Conservation (phyloP, 1,140 invertebrate genomes). For the Saxidomus purpurata region DNA sequence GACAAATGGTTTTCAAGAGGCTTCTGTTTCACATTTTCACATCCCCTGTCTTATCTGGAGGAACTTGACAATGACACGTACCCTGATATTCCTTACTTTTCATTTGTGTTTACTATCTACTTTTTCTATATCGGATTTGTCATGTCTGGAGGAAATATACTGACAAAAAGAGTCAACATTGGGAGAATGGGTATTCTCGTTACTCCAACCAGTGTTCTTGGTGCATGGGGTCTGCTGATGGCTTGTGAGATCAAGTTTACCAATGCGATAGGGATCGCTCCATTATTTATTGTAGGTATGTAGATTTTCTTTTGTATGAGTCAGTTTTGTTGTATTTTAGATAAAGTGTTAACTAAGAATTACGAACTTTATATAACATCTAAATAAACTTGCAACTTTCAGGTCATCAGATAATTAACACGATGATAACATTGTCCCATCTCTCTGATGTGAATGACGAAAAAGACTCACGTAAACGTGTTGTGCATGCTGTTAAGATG, state of each 20-base stretch:
- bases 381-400: background rate
- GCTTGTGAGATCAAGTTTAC: background rate
- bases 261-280: background rate
- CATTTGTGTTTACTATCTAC: constrained; percentile 5
- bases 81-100: constrained; percentile 23
- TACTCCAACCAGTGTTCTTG: background rate
- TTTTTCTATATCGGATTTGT: background rate
- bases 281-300: background rate
- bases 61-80: background rate
- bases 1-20: background rate
- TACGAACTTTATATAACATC: background rate
- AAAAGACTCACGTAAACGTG: background rate
- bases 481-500: background rate
- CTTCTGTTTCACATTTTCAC: background rate
- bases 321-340: background rate
- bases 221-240: constrained; percentile 24
- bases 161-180: constrained; percentile 10
- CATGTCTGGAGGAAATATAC: background rate
- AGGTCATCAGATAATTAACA: background rate
- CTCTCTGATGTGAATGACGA: background rate
- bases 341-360: background rate
- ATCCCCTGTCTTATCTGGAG: background rate
- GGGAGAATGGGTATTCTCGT: constrained; percentile 12
- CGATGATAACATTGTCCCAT: background rate
- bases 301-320: background rate